phyloP scores from a whole-genome alignment of 2,797 vertebrate genomes.

The Nannoperca obscura region DNA sequence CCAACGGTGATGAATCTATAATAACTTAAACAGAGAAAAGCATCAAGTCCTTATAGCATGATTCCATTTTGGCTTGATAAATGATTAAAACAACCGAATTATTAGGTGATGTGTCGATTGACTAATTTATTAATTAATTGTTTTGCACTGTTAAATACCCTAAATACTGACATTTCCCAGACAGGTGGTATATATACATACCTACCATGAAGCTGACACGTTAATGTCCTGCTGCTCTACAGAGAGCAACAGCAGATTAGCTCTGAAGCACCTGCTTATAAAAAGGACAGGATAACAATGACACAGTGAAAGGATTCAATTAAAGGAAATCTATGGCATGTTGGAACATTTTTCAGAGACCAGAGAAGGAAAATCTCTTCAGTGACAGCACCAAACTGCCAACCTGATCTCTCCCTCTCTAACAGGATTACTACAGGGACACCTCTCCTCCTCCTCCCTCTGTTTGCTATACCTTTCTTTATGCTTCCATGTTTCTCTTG shows the following conservation, averaged over 20 bases:
- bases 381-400: conserved; percentile 45
- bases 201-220: not conserved
- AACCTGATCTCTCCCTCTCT: conserved; percentile 43
- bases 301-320: conserved; percentile 51
- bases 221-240: not conserved
- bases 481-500: conserved; percentile 11
- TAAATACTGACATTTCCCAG: not conserved
- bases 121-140: not conserved
- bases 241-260: conserved; percentile 31
- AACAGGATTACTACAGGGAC: conserved; percentile 65
- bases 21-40: not conserved
- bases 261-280: conserved; percentile 12
- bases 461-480: conserved; percentile 17
- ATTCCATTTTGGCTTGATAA: not conserved
- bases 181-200: not conserved
- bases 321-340: conserved; percentile 50
- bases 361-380: conserved; percentile 47
- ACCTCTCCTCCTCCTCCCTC: conserved; percentile 31
- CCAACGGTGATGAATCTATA: not conserved
- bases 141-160: not conserved
- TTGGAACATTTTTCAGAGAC: conserved; percentile 44
- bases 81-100: not conserved
- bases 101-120: not conserved
- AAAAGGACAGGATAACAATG: conserved; percentile 2
- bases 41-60: not conserved